Evolutionary conservation across 1,140 invertebrate species (phyloP).

Genomic region (Akabosia matsudoensis): DNA sequence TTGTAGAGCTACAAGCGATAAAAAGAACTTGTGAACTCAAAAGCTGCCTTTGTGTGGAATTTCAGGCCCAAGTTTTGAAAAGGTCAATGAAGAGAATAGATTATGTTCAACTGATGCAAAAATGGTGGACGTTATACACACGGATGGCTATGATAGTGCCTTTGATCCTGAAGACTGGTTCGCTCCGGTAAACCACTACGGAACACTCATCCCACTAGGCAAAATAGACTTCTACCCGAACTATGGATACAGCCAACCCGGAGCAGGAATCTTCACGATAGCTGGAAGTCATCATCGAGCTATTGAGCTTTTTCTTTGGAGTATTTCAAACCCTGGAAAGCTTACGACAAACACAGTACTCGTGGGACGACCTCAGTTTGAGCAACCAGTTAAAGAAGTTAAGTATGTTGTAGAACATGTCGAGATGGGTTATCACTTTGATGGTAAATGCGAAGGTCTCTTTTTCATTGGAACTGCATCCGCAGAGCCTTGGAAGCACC

Average conservation of each 20-base stretch:
- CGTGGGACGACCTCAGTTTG: conserved; percentile 10
- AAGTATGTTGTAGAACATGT: background rate
- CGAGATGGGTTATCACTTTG: conserved; percentile 36
- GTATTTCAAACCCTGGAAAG: conserved; percentile 31
- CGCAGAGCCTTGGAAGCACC: conserved; percentile 5
- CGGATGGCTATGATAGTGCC: conserved; percentile 26
- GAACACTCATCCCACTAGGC: conserved; percentile 29
- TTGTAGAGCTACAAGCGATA: too few relatives aligned
- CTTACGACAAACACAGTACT: conserved; percentile 1
- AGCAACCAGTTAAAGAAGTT: background rate
- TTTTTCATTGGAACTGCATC: conserved; percentile 28
- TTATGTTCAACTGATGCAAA: conserved; percentile 28
- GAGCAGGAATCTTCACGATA: conserved; percentile 21
- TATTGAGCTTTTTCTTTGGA: conserved; percentile 31
- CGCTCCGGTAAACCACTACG: conserved; percentile 20
- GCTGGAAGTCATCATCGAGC: conserved; percentile 28
- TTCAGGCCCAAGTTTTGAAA: conserved; percentile 31
- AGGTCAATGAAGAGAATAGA: conserved; percentile 21
- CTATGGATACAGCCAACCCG: conserved; percentile 28
- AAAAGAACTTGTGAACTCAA: too few relatives aligned
- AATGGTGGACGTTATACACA: conserved; percentile 32
- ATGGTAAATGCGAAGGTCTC: conserved; percentile 15
- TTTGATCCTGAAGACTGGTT: conserved; percentile 18
- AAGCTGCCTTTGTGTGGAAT: too few relatives aligned
- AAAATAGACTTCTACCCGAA: conserved; percentile 34